Evolutionary conservation across 2,888 invertebrate genomes (phyloP).

Genomic region (Tenthredo amoena): DNA sequence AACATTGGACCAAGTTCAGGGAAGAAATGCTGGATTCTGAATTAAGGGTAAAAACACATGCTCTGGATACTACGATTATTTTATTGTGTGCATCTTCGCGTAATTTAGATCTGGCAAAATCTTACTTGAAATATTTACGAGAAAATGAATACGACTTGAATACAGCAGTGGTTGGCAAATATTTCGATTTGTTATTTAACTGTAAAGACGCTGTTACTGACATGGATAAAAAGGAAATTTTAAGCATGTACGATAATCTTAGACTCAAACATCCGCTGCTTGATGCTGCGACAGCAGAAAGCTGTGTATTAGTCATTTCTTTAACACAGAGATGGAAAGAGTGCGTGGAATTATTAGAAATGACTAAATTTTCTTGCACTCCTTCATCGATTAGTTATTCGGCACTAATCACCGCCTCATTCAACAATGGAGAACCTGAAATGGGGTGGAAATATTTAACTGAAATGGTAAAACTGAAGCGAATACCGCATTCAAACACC

Average conservation of each 20-base stretch:
- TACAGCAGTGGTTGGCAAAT: slow-evolving; percentile 81
- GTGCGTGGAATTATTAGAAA: slow-evolving; percentile 81
- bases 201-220: slow-evolving; percentile 74
- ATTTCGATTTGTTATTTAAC: slow-evolving; percentile 81
- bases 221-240: slow-evolving; percentile 80
- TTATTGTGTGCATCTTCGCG: slow-evolving; percentile 78
- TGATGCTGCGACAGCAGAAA: slow-evolving; percentile 82
- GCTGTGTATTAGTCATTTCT: slow-evolving; percentile 83
- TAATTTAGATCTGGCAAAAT: slow-evolving; percentile 80
- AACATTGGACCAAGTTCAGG: slow-evolving; percentile 77
- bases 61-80: slow-evolving; percentile 83
- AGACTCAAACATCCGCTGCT: slow-evolving; percentile 81
- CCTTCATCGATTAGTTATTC: slow-evolving; percentile 80
- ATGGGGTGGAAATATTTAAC: slow-evolving; percentile 83
- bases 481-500: slow-evolving; percentile 78
- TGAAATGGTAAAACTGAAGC: slow-evolving; percentile 79
- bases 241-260: slow-evolving; percentile 79
- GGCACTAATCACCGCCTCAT: slow-evolving; percentile 81
- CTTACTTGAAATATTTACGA: slow-evolving; percentile 82
- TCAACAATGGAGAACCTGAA: slow-evolving; percentile 80
- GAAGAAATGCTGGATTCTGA: slow-evolving; percentile 75
- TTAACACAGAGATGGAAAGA: slow-evolving; percentile 84
- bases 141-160: slow-evolving; percentile 79
- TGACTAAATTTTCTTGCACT: slow-evolving; percentile 79
- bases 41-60: slow-evolving; percentile 77